Evolutionary conservation across 1,140 invertebrate genomes (phyloP).

Genomic region (Nylanderia fulva): DNA sequence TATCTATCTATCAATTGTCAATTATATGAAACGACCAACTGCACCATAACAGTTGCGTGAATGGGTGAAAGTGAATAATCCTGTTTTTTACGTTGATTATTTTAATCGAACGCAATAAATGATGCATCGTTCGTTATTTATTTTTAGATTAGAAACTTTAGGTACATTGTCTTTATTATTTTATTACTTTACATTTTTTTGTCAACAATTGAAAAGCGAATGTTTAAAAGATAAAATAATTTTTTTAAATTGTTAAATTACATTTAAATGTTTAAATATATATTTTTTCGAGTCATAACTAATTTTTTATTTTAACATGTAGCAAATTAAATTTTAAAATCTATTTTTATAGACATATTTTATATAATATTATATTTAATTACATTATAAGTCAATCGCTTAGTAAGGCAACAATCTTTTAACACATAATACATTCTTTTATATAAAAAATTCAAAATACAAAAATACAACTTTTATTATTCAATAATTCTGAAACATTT

Average conservation of each 20-base stretch:
- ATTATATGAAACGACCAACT: not conserved
- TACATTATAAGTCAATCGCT: not conserved
- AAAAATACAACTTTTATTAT: constrained; percentile 6
- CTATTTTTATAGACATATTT: no score
- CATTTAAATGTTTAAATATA: not conserved
- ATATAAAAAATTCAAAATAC: not conserved
- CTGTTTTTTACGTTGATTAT: no score
- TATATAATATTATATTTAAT: no score
- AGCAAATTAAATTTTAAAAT: not conserved
- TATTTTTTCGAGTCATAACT: not conserved
- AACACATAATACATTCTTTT: constrained; percentile 7
- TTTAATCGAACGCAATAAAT: not conserved
- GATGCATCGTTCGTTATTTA: not conserved
- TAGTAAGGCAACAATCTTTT: not conserved
- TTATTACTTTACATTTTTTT: not conserved
- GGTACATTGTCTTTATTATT: not conserved
- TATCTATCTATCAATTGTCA: no score
- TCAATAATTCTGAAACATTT: not conserved
- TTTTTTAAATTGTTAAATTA: not conserved
- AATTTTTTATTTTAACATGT: not conserved
- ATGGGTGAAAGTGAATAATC: no score
- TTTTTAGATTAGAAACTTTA: not conserved
- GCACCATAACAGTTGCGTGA: no score
- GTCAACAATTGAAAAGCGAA: not conserved
- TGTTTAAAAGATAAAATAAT: not conserved